These are phyloP conservation scores for Lymantria dispar DNA, from an alignment of 2,888 invertebrate species.

Conservation along the genomic window DNA sequence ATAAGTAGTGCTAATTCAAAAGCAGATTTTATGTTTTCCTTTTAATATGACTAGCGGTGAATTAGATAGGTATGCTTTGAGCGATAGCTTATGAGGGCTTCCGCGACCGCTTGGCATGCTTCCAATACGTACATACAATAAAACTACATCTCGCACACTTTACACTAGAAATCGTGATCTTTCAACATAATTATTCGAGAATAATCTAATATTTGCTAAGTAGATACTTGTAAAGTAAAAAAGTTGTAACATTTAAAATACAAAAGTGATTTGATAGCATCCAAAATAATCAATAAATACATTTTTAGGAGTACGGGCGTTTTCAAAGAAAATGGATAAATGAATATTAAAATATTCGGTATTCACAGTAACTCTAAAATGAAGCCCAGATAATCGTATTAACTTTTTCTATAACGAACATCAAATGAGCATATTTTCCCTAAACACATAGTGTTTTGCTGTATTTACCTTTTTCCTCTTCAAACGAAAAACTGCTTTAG, in stretches of 20 bases:
- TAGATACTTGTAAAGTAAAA: neutral
- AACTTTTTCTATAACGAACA: constrained; percentile 10
- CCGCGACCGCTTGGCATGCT: constrained; percentile 35
- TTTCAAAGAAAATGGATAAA: constrained; percentile 41
- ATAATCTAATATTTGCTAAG: constrained; percentile 13
- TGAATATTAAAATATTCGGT: constrained; percentile 16
- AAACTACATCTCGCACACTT: constrained; percentile 7
- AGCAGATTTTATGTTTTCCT: neutral
- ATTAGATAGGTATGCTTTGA: constrained; percentile 39
- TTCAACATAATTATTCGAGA: constrained; percentile 12
- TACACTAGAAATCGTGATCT: constrained; percentile 11
- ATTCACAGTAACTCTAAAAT: constrained; percentile 22
- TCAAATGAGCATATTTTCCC: constrained; percentile 26
- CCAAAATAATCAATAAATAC: constrained; percentile 10
- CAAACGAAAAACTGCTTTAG: constrained; percentile 12
- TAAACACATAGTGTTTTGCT: neutral
- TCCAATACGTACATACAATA: constrained; percentile 32
- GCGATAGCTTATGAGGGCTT: constrained; percentile 35
- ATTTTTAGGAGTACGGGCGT: constrained; percentile 17
- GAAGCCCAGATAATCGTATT: constrained; percentile 25
- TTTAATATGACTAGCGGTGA: constrained; percentile 35
- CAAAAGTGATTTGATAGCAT: constrained; percentile 40
- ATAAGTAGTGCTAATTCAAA: too few relatives aligned
- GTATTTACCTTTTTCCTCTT: constrained; percentile 10
- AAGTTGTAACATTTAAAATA: neutral